phyloP scores from a whole-genome alignment of 2,113 vertebrate species.

The Marcusenius ussheri region DNA sequence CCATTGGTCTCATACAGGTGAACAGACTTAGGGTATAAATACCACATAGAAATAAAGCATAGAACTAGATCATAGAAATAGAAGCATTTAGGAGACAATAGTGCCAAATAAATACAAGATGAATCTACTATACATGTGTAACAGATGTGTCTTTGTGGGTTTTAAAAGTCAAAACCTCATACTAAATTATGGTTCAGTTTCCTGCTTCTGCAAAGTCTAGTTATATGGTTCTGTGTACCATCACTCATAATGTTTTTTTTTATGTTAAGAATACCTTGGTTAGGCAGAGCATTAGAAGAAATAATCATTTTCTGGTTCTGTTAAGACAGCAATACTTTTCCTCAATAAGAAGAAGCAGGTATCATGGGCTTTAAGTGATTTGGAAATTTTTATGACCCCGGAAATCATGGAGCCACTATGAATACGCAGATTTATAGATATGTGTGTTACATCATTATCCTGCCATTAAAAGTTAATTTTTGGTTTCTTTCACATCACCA shows the following conservation, averaged over 20 bases:
- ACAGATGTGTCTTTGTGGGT: background rate
- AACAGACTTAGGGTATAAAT: background rate
- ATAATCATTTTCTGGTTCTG: background rate
- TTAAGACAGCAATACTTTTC: background rate
- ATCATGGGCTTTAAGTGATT: background rate
- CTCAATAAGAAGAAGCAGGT: background rate
- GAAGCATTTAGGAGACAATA: background rate
- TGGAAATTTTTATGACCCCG: background rate
- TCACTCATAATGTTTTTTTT: background rate
- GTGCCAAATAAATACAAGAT: background rate
- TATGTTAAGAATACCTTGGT: background rate
- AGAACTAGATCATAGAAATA: background rate
- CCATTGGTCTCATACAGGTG: background rate
- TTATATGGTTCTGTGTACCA: background rate
- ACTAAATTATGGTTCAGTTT: background rate
- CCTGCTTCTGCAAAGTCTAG: background rate
- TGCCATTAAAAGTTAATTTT: conserved; percentile 10
- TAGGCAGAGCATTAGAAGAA: background rate
- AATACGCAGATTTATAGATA: background rate
- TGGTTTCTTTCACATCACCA: conserved; percentile 14
- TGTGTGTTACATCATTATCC: background rate
- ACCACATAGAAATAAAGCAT: background rate
- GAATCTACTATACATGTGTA: background rate
- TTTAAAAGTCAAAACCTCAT: background rate
- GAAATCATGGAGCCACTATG: background rate